Conservation (phyloP, 2,888 invertebrate genomes). For the Bombylius major region DNA sequence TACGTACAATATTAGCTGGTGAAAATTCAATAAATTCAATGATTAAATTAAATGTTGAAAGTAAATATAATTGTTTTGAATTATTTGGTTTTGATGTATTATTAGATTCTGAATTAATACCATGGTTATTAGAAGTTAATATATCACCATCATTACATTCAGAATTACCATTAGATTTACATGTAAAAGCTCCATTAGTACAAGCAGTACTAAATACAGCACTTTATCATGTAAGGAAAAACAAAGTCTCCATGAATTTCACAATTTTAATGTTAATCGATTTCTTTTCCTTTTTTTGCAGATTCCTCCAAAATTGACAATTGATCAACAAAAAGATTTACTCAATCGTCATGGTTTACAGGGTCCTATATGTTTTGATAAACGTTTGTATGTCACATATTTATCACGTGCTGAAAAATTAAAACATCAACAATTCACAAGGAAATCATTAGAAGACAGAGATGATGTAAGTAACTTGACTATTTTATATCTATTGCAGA, state of each 20-base stretch:
- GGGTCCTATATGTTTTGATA: conserved; percentile 51
- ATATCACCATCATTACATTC: conserved; percentile 85
- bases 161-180: conserved; percentile 74
- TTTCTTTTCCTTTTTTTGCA: conserved; percentile 8
- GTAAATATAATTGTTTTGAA: conserved; percentile 83
- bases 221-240: conserved; percentile 70
- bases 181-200: conserved; percentile 88
- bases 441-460: conserved; percentile 29
- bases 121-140: conserved; percentile 93
- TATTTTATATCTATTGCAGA: no score
- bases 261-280: no score
- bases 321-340: conserved; percentile 31
- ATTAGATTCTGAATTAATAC: conserved; percentile 79
- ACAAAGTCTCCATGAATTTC: no score
- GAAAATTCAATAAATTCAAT: conserved; percentile 64
- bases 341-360: conserved; percentile 30
- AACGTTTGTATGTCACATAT: conserved; percentile 53
- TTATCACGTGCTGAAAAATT: conserved; percentile 56
- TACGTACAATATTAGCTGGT: conserved; percentile 86
- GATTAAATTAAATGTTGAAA: conserved; percentile 59
- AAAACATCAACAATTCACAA: conserved; percentile 38
- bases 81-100: conserved; percentile 92
- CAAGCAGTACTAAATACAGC: conserved; percentile 83
- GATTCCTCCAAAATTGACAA: conserved; percentile 34
- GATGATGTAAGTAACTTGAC: conserved; percentile 22